These are phyloP conservation scores for Chitala chitala DNA, from an alignment of 2,113 vertebrate genomes.

Conservation along the genomic window DNA sequence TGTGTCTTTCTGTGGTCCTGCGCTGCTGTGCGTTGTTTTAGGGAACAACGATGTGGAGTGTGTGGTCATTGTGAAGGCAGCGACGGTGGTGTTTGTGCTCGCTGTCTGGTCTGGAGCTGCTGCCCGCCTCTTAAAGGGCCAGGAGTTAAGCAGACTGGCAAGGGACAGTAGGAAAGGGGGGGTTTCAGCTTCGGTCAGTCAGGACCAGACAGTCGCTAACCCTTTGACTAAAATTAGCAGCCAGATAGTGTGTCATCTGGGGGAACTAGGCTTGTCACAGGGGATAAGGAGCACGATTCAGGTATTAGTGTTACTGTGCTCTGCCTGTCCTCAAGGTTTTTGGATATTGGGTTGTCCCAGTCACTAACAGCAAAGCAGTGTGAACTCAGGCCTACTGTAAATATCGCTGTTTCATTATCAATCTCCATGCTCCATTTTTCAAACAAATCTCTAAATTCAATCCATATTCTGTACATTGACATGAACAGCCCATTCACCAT, in stretches of 20 bases:
- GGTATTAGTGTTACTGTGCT: constrained; percentile 1
- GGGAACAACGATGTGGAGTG: constrained; percentile 52
- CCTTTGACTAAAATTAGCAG: constrained; percentile 22
- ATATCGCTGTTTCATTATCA: too few species aligned
- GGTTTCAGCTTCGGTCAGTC: constrained; percentile 18
- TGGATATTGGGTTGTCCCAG: too few species aligned
- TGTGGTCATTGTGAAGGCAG: constrained; percentile 56
- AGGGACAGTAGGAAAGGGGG: constrained; percentile 44
- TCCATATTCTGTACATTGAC: too few species aligned
- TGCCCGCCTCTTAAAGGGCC: constrained; percentile 68
- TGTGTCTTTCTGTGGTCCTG: constrained; percentile 28
- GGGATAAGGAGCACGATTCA: constrained; percentile 1
- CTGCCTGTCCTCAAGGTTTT: not conserved
- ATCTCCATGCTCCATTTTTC: too few species aligned
- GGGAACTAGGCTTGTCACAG: constrained; percentile 12
- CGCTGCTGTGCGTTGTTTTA: constrained; percentile 31
- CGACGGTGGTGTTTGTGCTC: constrained; percentile 29
- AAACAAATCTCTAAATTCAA: too few species aligned
- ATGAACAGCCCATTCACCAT: too few species aligned
- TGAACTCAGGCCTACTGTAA: too few species aligned
- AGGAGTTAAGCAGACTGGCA: constrained; percentile 39
- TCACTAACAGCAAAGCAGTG: too few species aligned
- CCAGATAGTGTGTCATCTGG: constrained; percentile 21
- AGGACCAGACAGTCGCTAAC: not conserved
- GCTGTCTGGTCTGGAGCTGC: constrained; percentile 29